Base-by-base conservation (phyloP, 37 sponge, comb jelly and placozoan genomes). In the Halisarca cf. caerulea region DNA sequence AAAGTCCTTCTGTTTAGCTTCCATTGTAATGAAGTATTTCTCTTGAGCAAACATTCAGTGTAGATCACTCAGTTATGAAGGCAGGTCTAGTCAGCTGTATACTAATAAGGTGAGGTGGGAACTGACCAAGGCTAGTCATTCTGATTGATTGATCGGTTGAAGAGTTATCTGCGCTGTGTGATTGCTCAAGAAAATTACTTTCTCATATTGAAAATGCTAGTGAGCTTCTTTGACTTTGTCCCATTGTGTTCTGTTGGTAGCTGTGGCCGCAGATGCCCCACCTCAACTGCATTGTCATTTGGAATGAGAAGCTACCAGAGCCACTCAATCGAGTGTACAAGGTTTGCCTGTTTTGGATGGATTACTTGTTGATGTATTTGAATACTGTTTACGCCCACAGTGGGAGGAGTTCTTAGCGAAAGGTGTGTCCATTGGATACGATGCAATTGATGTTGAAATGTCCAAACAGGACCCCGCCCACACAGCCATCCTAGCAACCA, bases 261-360 rank as follows among this genome's bases (percentile, higher is more conserved):
- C 33, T 75, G 28, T 44, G 54, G 77, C 73, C 35, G 33, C 28
- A 71, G 15, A n/a, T 71, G 15, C 85, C 85, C 37, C 73, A 72
- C 47, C 39, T 86, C 24, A 86, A 81, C 23, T 58, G 82, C 32
- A 85, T 86, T 17, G 70, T 86, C 27, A 82, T 74, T 25, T 86
- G 75, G 44, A 81, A 61, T n/a, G 87, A 81, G 28, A 41, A 86
- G 34, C 20, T 82, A 25, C 7, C 14, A 44, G 64, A 81, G 38
- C 33, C 39, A 2, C 69, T 74, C 62, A 60, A 79, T 0, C 39
- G 69, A 2, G 51, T 85, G 25, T 85, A 85, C 41, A 53, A 42
- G 30, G 87, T 86, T 17, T 60, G 66, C 40, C 15, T 4, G 43
- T 21, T 25, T 2, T 62, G 64, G 11, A 55, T 55, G 57, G 17